Evolutionary conservation across 2,888 invertebrate genomes (phyloP), one percentile per base, ranked within the genome.

Genomic region (Eilema caniola): DNA sequence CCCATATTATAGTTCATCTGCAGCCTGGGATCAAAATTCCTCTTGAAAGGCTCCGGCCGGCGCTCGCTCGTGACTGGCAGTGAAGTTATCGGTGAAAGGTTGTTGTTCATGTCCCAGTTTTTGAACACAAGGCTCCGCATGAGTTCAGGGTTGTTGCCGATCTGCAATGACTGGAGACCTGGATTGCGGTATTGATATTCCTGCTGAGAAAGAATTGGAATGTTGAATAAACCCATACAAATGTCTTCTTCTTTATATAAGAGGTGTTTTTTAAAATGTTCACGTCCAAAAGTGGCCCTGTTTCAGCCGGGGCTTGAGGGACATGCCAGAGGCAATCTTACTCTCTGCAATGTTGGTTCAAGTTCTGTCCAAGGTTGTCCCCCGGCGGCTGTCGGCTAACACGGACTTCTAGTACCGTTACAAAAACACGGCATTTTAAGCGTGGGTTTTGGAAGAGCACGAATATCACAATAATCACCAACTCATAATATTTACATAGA

Each of bases 81-180:
- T 14, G 88, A 75, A 0, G 91, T 86, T 14, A 90, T 76, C 0
- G 90, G 92, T 2, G 89, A 90, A 12, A 94, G 85, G 79, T 90
- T 93, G 88, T 94, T 95, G 86, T 88, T 93, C 69, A 94, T 79
- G 71, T 95, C 95, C 93, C 94, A 95, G 77, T 89, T 91, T 85
- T 93, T 94, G 73, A 86, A 87, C 11, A 93, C 89, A 69, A 95
- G 92, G 53, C 89, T 89, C 14, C 91, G 88, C 81, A 94, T 88
- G 72, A 95, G 92, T 81, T 95, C 93, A 16, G 93, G 90, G 76
- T 89, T 92, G 85, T 88, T 91, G 4, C 90, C 92, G 84, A 94
- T 94, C 1, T 94, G 93, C 85, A 93, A 92, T 12, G 93, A 92
- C 77, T 93, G 94, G 2, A 93, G 86, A 0, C 83, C 75, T 1